These are phyloP conservation scores for Rhinoderma darwinii DNA, from an alignment of 2,113 vertebrate species.

Conservation along the genomic window DNA sequence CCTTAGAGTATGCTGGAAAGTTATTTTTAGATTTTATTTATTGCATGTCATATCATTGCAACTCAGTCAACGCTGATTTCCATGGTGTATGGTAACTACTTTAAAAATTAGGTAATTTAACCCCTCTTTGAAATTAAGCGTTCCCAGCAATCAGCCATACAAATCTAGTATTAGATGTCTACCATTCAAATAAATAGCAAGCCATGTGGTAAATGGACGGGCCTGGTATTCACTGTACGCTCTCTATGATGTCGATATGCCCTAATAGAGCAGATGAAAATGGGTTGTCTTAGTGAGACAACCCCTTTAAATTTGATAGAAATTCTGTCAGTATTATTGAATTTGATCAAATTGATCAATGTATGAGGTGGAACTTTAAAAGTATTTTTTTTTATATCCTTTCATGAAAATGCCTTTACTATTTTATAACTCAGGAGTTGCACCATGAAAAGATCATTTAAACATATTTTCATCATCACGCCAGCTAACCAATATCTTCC, in stretches of 20 bases:
- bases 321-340: neutral
- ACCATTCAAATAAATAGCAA: neutral
- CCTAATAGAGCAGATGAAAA: neutral
- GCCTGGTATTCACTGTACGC: neutral
- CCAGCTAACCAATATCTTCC: neutral
- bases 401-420: neutral
- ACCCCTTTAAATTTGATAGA: neutral
- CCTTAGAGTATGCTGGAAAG: neutral
- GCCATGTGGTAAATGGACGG: neutral
- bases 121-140: neutral
- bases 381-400: neutral
- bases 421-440: neutral
- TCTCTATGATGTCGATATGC: neutral
- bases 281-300: neutral
- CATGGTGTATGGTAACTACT: neutral
- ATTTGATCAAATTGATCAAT: too few relatives aligned
- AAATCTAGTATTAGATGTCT: neutral
- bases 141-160: neutral
- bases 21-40: neutral
- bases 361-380: neutral
- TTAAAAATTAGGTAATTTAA: too few relatives aligned
- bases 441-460: neutral
- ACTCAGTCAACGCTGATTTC: neutral
- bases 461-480: neutral
- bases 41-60: too few relatives aligned